Base-by-base conservation (phyloP, 2,797 vertebrate species). In the Pipistrellus kuhlii region DNA sequence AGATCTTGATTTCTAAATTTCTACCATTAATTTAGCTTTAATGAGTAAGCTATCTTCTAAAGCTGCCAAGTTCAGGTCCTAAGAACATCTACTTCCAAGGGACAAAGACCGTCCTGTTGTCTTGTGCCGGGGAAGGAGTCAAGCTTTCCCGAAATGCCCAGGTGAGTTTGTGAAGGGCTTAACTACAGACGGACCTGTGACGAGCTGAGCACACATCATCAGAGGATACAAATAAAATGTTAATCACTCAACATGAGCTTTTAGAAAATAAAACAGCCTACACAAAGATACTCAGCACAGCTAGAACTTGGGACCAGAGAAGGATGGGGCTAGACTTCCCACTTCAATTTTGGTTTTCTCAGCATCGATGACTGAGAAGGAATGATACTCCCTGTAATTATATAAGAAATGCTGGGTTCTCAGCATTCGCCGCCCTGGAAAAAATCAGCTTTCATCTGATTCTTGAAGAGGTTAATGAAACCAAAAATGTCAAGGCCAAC, bases 81-180 rank as follows among this genome's bases (percentile, higher is more conserved):
- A 17, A 25, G 44, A 32, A 32, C 0, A 2, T 30, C 27, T 59
- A 6, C 57, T 59, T 20, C 27, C n/a, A 38, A 7, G 12, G 64
- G 30, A 0, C 3, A 66, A 66, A 21, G 32, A 3, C 20, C 6
- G 35, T 35, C 17, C 1, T 6, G 32, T 78, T 75, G 46, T 32
- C 5, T 6, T 46, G 80, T 41, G 30, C 2, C 44, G 0, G 38
- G 48, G n/a, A 12, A 32, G 62, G 32, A 0, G 0, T 13, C 6
- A 35, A 38, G 17, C 8, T 46, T 85, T 82, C 32, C n/a, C 25
- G 3, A 53, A 51, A 57, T 27, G n/a, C 6, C 15, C 4, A 8
- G 41, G 35, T 41, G 38, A 46, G 14, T 18, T 6, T 73, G 18
- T 20, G 44, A 41, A 35, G 11, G 11, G 15, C 30, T 51, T 55